Evolutionary conservation across 2,888 invertebrate genomes (phyloP).

Genomic region (Nephrotoma flavescens): DNA sequence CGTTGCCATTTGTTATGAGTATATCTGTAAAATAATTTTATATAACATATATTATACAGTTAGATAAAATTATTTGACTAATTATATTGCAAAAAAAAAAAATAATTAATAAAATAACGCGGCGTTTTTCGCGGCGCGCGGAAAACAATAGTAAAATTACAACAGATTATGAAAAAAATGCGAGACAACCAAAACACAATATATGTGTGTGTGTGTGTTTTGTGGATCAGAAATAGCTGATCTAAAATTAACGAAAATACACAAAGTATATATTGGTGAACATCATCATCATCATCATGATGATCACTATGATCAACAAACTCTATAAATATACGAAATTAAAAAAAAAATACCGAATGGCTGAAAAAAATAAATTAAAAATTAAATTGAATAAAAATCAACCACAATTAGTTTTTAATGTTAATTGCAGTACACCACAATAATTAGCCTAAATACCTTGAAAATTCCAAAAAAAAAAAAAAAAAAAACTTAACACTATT

Average conservation of each 20-base stretch:
- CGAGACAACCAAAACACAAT: background rate
- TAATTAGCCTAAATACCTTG: background rate
- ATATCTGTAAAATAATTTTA: constrained; percentile 14
- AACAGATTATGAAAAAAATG: background rate
- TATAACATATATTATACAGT: background rate
- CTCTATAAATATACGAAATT: background rate
- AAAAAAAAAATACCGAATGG: background rate
- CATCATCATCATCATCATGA: background rate
- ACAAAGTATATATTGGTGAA: background rate
- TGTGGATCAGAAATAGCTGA: background rate
- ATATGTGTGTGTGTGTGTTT: background rate
- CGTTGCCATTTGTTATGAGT: constrained; percentile 58
- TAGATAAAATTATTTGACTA: background rate
- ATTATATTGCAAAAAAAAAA: background rate
- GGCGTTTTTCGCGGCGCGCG: background rate
- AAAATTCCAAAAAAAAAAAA: background rate
- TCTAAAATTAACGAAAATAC: background rate
- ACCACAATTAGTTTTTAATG: background rate
- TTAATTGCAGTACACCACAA: background rate
- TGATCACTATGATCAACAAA: background rate
- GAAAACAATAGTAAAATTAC: background rate
- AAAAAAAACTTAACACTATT: background rate
- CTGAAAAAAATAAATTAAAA: background rate
- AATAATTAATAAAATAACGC: background rate
- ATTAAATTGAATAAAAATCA: background rate